phyloP scores from a whole-genome alignment of 2,113 vertebrate species.

The Aegotheles bennettii region DNA sequence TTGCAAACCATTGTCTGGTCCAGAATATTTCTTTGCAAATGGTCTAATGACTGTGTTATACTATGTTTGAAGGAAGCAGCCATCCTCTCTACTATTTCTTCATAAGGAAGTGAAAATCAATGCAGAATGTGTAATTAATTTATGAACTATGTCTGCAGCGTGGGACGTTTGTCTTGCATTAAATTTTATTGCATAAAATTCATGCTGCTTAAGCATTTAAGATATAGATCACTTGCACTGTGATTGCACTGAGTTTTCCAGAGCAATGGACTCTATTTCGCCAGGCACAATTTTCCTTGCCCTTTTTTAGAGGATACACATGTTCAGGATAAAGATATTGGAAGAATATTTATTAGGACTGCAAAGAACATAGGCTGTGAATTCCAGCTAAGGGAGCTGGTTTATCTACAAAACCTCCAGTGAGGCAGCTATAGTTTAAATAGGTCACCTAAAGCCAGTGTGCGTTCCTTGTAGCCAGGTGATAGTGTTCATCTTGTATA shows the following conservation, averaged over 20 bases:
- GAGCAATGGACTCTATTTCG: background rate
- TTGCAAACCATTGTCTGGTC: background rate
- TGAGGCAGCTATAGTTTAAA: background rate
- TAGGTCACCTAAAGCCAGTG: background rate
- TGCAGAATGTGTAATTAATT: background rate
- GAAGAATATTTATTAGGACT: background rate
- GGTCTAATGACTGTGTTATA: background rate
- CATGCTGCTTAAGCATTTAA: background rate
- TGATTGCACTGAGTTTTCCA: background rate
- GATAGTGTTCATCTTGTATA: background rate
- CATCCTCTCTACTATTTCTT: background rate
- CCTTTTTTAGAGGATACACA: background rate
- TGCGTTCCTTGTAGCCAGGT: background rate
- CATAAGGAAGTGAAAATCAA: background rate
- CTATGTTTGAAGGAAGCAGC: background rate
- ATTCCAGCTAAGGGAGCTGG: background rate
- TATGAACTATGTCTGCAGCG: background rate
- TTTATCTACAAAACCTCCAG: background rate
- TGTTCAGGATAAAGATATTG: background rate
- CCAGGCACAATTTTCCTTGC: background rate
- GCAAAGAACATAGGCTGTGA: background rate
- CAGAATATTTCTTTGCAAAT: background rate
- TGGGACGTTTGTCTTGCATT: background rate
- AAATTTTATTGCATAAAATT: background rate
- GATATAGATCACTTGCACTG: background rate